Evolutionary conservation across 2,888 invertebrate species (phyloP), one percentile per base, ranked within the genome.

Genomic region (Tillus elongatus): DNA sequence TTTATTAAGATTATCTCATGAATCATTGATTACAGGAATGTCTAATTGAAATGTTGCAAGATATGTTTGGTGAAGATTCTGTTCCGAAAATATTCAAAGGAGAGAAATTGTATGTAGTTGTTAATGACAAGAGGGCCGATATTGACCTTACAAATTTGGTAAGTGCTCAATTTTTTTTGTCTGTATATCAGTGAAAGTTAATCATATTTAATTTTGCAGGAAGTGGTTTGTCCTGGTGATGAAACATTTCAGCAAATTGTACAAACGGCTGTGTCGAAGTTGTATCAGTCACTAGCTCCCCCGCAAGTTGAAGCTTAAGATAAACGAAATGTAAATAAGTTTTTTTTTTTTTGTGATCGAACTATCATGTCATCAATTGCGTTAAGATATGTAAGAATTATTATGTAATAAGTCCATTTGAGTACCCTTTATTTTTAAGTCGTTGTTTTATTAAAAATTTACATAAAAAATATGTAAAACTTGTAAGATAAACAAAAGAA

Each of bases 1-100:
- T 19, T 19, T 33, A 9, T 9, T 28, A 9, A 9, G 4, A n/a
- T n/a, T n/a, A n/a, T n/a, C n/a, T n/a, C n/a, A n/a, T n/a, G n/a
- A n/a, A n/a, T n/a, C n/a, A 43, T 33, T 43, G 46, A 28, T 60
- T 58, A 2, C 60, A 80, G 74, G 89, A 89, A 63, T 90, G 89
- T 56, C 73, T 89, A 15, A 82, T 90, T 47, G 90, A 90, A 64
- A 86, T 88, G 79, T 43, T 91, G 14, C 82, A 84, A 56, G 95
- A 96, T 58, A 95, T 96, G 83, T 96, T 93, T 68, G 96, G 96
- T 0, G 86, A 90, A 52, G 88, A 85, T 52, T 82, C 91, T 0
- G 88, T 95, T 29, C 90, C 90, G 6, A 93, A 93, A 69, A 81
- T 92, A 59, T 89, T 92, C 61, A 88, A 89, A 61, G 91, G 90